These are phyloP conservation scores for Erebia aethiops DNA, from an alignment of 2,888 invertebrate species.

Conservation along the genomic window DNA sequence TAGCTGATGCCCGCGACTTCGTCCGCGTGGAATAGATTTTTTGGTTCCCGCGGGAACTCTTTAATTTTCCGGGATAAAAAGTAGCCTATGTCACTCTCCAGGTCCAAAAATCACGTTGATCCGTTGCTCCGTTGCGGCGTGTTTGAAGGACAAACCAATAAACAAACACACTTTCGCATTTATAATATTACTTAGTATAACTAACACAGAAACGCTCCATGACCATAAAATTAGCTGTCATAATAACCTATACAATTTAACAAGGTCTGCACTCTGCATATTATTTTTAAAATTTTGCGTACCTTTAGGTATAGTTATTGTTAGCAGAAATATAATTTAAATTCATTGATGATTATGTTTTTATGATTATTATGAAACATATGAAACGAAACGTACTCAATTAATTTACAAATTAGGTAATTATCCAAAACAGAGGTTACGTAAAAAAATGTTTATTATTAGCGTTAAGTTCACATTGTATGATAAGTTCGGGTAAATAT, in stretches of 20 bases:
- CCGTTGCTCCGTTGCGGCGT: too few relatives aligned
- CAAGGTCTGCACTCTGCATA: not conserved
- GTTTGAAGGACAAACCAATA: too few relatives aligned
- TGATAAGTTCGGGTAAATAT: constrained; percentile 13
- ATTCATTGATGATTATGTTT: not conserved
- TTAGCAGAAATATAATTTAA: not conserved
- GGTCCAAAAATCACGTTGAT: too few relatives aligned
- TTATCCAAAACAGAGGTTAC: not conserved
- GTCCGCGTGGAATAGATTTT: too few relatives aligned
- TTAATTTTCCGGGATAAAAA: too few relatives aligned
- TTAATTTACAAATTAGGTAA: too few relatives aligned
- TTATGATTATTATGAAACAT: not conserved
- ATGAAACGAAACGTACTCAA: not conserved
- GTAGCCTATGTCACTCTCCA: too few relatives aligned
- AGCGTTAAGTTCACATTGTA: too few relatives aligned
- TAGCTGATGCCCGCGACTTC: too few relatives aligned
- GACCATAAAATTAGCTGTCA: not conserved
- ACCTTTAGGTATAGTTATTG: not conserved
- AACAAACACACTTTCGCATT: too few relatives aligned
- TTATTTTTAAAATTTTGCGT: not conserved
- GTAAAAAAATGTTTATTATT: not conserved
- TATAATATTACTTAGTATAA: too few relatives aligned
- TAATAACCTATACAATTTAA: not conserved
- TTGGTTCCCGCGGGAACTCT: too few relatives aligned
- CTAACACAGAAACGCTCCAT: not conserved